phyloP scores from a whole-genome alignment of 2,113 vertebrate species.

The Nesoenas mayeri region DNA sequence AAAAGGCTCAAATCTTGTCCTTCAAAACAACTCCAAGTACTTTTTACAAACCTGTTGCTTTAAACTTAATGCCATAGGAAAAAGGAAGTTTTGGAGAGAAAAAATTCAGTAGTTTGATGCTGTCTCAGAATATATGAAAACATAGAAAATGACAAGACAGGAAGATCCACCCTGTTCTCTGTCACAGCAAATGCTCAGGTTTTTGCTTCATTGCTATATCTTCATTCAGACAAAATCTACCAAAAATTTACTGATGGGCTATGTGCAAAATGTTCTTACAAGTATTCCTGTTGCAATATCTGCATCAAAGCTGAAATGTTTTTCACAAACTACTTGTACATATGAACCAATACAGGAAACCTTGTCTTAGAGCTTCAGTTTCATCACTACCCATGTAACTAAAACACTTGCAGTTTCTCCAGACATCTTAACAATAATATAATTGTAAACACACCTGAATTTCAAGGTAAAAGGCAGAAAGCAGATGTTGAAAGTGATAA shows the following conservation, averaged over 20 bases:
- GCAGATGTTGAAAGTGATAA: not conserved
- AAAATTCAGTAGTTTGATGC: not conserved
- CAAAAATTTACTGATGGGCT: not conserved
- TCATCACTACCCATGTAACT: not conserved
- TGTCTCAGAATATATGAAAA: not conserved
- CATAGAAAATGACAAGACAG: not conserved
- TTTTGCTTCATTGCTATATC: not conserved
- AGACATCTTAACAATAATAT: not conserved
- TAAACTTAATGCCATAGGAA: not conserved
- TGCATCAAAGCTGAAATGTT: not conserved
- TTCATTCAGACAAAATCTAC: not conserved
- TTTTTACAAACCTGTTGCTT: not conserved
- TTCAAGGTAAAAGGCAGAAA: not conserved
- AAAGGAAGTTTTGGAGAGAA: not conserved
- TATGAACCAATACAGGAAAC: not conserved
- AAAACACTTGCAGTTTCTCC: not conserved
- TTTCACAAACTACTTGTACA: not conserved
- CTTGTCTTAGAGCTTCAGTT: not conserved
- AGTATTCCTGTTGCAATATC: not conserved
- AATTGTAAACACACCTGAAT: not conserved
- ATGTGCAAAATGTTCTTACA: not conserved
- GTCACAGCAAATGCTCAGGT: not conserved
- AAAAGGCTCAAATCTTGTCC: not conserved
- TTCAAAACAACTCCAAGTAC: not conserved
- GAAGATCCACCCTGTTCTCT: not conserved